Conservation (phyloP, 30 jellyfish, hydroid and myxozoan genomes). For the Mastigias papua region DNA sequence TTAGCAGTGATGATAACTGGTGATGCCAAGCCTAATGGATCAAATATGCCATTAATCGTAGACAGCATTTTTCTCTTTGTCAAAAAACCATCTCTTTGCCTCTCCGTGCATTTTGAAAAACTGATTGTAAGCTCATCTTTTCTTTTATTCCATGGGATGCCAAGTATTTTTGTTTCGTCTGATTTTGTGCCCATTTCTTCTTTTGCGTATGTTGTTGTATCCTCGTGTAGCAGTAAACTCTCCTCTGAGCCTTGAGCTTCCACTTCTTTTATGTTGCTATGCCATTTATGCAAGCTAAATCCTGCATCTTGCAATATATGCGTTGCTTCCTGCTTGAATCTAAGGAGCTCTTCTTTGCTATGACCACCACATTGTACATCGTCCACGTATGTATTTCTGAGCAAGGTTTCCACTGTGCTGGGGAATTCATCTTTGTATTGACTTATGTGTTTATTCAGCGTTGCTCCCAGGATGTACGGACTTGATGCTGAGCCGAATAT, state of each 20-base stretch:
- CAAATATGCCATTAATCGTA: conserved; percentile 51
- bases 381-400: conserved; percentile 10
- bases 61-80: conserved; percentile 78
- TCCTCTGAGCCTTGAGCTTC: conserved; percentile 13
- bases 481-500: conserved; percentile 64
- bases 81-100: conserved; percentile 25
- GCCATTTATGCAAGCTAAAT: conserved; percentile 78
- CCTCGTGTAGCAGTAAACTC: conserved; percentile 19
- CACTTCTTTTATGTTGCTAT: conserved; percentile 52
- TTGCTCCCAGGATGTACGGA: conserved; percentile 81
- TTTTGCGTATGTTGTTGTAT: conserved; percentile 66
- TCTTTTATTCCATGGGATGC: conserved; percentile 87
- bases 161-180: conserved; percentile 73
- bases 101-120: conserved; percentile 42
- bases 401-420: conserved; percentile 16
- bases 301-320: conserved; percentile 54
- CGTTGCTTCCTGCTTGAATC: conserved; percentile 71
- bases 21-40: conserved; percentile 75
- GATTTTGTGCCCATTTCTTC: conserved; percentile 47
- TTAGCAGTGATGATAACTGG: conserved; percentile 77
- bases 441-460: conserved; percentile 53
- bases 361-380: conserved; percentile 6
- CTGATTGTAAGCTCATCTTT: conserved; percentile 59
- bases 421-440: conserved; percentile 21
- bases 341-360: conserved; percentile 38